These are phyloP conservation scores for Chorisops tibialis DNA, from an alignment of 2,888 invertebrate species.

Conservation along the genomic window DNA sequence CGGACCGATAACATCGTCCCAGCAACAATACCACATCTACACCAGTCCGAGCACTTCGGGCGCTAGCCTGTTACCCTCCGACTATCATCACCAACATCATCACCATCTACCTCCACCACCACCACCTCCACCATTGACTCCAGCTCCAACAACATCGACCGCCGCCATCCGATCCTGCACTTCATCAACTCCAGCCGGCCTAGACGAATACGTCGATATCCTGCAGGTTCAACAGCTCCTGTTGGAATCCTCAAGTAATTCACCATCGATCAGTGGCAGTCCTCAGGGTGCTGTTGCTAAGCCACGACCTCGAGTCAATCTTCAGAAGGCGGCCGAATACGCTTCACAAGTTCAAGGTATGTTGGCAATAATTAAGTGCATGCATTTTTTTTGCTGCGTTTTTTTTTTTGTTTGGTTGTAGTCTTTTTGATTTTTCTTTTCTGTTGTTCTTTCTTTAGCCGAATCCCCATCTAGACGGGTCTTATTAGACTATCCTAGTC, in stretches of 20 bases:
- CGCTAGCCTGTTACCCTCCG: not conserved
- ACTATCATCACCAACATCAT: conserved; percentile 33
- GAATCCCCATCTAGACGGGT: conserved; percentile 53
- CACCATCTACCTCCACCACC: conserved; percentile 30
- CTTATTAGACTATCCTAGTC: conserved; percentile 50
- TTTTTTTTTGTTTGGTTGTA: not conserved
- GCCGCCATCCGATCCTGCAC: conserved; percentile 18
- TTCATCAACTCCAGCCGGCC: conserved; percentile 30
- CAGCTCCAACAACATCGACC: not conserved
- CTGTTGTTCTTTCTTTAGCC: conserved; percentile 40
- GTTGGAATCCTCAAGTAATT: conserved; percentile 54
- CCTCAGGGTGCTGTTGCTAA: conserved; percentile 36
- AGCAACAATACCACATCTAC: conserved; percentile 36
- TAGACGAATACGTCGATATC: conserved; percentile 79
- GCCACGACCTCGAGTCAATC: conserved; percentile 49
- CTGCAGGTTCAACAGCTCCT: conserved; percentile 75
- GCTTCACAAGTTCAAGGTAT: conserved; percentile 50
- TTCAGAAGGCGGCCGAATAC: conserved; percentile 52
- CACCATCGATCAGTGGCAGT: conserved; percentile 37
- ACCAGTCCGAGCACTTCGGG: conserved; percentile 17
- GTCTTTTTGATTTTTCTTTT: conserved; percentile 15
- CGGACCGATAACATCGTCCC: conserved; percentile 21
- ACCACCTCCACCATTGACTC: conserved; percentile 7
- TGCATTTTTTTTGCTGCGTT: not conserved
- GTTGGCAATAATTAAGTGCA: conserved; percentile 21